phyloP scores from a whole-genome alignment of 2,888 invertebrate genomes.

The Auanema freiburgensis region DNA sequence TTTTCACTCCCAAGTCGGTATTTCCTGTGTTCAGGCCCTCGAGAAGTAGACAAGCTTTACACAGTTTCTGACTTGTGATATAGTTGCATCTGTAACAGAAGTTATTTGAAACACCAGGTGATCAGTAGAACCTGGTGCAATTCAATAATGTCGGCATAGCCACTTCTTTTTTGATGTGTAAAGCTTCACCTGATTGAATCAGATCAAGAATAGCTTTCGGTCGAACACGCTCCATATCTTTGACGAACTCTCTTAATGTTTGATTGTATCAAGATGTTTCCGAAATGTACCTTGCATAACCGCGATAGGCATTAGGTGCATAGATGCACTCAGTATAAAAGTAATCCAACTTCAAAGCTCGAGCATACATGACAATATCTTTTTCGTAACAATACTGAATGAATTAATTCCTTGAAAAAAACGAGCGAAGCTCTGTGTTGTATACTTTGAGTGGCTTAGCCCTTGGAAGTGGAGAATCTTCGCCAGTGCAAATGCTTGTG shows the following conservation, averaged over 20 bases:
- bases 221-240: constrained; percentile 90
- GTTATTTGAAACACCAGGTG: not conserved
- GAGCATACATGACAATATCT: constrained; percentile 88
- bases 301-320: constrained; percentile 88
- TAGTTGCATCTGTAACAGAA: constrained; percentile 76
- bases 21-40: constrained; percentile 80
- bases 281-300: constrained; percentile 73
- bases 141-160: constrained; percentile 73
- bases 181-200: constrained; percentile 71
- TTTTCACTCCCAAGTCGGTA: constrained; percentile 12
- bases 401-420: too few relatives aligned
- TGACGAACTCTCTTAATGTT: constrained; percentile 69
- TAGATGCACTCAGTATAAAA: constrained; percentile 99
- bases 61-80: constrained; percentile 83
- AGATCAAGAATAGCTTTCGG: constrained; percentile 71
- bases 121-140: constrained; percentile 32
- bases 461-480: constrained; percentile 51
- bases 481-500: constrained; percentile 51
- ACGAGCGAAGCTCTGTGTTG: too few relatives aligned
- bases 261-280: constrained; percentile 11
- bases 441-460: constrained; percentile 61
- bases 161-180: constrained; percentile 80
- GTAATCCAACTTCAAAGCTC: constrained; percentile 90
- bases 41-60: constrained; percentile 92
- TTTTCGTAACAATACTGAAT: constrained; percentile 98